Evolutionary conservation across 2,888 invertebrate species (phyloP), one percentile per base, ranked within the genome.

Genomic region (Heliconius ethilla): DNA sequence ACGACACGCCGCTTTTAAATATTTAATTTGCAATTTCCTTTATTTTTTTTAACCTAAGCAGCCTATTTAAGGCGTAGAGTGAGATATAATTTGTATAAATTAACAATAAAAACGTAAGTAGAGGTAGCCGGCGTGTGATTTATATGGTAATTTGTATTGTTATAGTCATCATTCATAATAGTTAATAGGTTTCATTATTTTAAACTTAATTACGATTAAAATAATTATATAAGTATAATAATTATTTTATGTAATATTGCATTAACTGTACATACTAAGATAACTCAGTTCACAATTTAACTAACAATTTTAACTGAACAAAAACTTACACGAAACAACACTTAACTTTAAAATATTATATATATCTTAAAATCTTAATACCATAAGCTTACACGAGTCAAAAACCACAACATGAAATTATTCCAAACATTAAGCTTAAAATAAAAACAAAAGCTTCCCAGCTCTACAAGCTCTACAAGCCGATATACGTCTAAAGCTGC

Each of bases 21-120:
- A 93, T 93, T 94, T 92, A 93, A 92, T 90, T 91, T 90, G 91
- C 89, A 93, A 92, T 93, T 91, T 92, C 90, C 90, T 91, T 89
- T 91, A 91, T 89, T 92, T 91, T 27, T 91, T 90, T 80, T 77
- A 73, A 75, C 69, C 72, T 63, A 82, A 79, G 62, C 73, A 73
- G 66, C 63, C 81, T 78, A 72, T 80, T 82, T 77, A 78, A 80
- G 74, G 79, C 62, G 67, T 75, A 75, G 75, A 78, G 78, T 89
- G 85, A 87, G 85, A 84, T 87, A 88, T 89, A 89, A 90, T 91
- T 88, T 89, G 86, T 85, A 83, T 82, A 84, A 88, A 89, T 89
- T 89, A 89, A 89, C 88, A 87, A 86, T 74, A 74, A 63, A 84
- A 84, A 84, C 84, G 86, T 83, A 85, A 86, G 83, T 79, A 76